Conservation (phyloP, 2,888 invertebrate genomes). For the Gisinianus flammeolus region DNA sequence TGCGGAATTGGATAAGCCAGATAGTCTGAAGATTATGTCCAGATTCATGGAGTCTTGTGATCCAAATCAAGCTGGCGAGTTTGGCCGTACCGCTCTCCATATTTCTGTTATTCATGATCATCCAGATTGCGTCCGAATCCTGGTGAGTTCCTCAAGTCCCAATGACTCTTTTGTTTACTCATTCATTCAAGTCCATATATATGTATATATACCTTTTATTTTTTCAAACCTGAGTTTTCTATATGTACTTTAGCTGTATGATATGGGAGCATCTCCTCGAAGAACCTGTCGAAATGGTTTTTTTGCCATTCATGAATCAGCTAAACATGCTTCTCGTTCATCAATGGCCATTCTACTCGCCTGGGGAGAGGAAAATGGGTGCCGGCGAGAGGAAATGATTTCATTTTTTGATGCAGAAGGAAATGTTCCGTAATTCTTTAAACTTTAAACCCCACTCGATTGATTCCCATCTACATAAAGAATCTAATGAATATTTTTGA, state of each 20-base stretch:
- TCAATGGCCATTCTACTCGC: slow-evolving; percentile 82
- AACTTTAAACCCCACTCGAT: no score
- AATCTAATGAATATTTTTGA: neutral
- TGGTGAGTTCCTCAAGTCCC: slow-evolving; percentile 70
- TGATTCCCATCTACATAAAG: no score
- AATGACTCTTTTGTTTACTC: no score
- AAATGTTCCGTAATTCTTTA: no score
- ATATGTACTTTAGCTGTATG: slow-evolving; percentile 69
- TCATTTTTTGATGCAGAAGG: slow-evolving; percentile 85
- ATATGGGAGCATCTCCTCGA: slow-evolving; percentile 78
- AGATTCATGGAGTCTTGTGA: slow-evolving; percentile 73
- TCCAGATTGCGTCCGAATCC: slow-evolving; percentile 77
- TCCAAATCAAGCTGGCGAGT: slow-evolving; percentile 78
- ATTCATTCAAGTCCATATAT: no score
- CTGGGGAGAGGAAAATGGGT: slow-evolving; percentile 79
- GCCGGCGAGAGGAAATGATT: slow-evolving; percentile 80
- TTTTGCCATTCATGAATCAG: slow-evolving; percentile 83
- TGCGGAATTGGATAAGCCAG: slow-evolving; percentile 76
- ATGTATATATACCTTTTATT: no score
- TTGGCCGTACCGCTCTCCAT: slow-evolving; percentile 74
- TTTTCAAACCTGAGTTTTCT: no score
- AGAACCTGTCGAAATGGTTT: slow-evolving; percentile 85
- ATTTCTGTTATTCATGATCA: slow-evolving; percentile 84
- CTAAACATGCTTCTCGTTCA: slow-evolving; percentile 84
- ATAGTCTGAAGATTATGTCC: slow-evolving; percentile 73